Evolutionary conservation across 1,140 invertebrate genomes (phyloP).

Genomic region (Lordiphosa collinella): DNA sequence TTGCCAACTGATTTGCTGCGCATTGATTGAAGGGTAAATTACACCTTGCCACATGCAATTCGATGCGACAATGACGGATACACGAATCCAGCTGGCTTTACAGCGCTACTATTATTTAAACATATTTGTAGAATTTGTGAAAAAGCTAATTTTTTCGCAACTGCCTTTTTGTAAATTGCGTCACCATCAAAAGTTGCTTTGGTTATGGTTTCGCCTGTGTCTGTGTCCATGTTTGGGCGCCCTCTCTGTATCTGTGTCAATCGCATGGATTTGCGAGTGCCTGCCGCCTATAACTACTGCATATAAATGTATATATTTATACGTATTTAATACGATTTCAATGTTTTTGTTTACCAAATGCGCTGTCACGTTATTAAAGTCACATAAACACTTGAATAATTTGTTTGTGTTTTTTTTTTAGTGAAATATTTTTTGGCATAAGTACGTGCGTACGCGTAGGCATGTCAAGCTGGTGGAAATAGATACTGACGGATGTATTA

Average conservation of each 20-base stretch:
- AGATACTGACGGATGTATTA: constrained; percentile 16
- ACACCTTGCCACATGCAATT: constrained; percentile 74
- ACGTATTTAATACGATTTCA: constrained; percentile 66
- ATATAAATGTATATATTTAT: constrained; percentile 12
- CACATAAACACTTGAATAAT: constrained; percentile 50
- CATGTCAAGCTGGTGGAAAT: constrained; percentile 39
- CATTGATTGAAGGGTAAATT: constrained; percentile 77
- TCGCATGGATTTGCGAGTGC: constrained; percentile 17
- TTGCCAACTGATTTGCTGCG: constrained; percentile 74
- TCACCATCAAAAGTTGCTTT: constrained; percentile 42
- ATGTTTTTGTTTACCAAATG: constrained; percentile 45
- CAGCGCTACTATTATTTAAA: constrained; percentile 26
- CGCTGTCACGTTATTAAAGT: constrained; percentile 71
- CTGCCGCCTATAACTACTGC: constrained; percentile 43
- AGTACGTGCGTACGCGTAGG: constrained; percentile 47
- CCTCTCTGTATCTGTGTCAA: constrained; percentile 55
- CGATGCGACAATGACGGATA: constrained; percentile 28
- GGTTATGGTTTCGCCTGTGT: constrained; percentile 26
- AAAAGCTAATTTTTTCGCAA: constrained; percentile 46
- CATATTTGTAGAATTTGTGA: constrained; percentile 48
- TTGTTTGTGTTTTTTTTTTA: constrained; percentile 28
- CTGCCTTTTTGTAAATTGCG: constrained; percentile 54
- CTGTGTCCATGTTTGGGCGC: constrained; percentile 42
- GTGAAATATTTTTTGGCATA: constrained; percentile 24
- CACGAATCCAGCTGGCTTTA: neutral